Conservation (phyloP, 2,888 invertebrate species). For the Microchrysa polita region DNA sequence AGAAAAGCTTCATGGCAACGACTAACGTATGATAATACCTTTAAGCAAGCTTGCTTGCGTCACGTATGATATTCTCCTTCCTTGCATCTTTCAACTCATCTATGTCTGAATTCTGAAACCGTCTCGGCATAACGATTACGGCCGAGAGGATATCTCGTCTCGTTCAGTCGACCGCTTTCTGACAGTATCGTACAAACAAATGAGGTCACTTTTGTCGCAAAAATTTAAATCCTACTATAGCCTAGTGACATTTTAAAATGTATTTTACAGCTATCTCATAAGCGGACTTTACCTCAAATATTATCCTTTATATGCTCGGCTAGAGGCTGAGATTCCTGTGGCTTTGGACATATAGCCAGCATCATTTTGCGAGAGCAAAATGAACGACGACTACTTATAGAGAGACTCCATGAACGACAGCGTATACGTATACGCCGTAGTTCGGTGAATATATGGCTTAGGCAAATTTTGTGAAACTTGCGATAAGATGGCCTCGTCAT, state of each 20-base stretch:
- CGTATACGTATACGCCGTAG: no score
- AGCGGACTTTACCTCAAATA: conserved; percentile 21
- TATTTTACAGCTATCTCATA: conserved; percentile 36
- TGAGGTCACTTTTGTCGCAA: conserved; percentile 41
- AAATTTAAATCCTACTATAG: conserved; percentile 32
- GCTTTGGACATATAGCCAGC: no score
- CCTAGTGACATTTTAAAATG: conserved; percentile 33
- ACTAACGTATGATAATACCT: background rate
- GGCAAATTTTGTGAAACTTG: background rate
- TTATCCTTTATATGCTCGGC: conserved; percentile 11
- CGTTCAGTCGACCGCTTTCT: background rate
- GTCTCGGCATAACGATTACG: background rate
- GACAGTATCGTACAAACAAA: conserved; percentile 15
- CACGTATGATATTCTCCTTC: no score
- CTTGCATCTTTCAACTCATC: no score
- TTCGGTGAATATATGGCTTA: background rate
- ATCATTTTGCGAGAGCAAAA: no score
- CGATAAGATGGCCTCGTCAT: background rate
- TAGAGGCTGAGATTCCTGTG: no score
- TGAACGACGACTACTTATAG: no score
- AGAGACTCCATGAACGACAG: no score
- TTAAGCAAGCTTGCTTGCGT: background rate
- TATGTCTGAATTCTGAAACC: no score
- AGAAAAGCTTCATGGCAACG: background rate
- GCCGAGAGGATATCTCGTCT: background rate